Evolutionary conservation across 2,888 invertebrate species (phyloP).

Genomic region (Lordiphosa fenestrarum): DNA sequence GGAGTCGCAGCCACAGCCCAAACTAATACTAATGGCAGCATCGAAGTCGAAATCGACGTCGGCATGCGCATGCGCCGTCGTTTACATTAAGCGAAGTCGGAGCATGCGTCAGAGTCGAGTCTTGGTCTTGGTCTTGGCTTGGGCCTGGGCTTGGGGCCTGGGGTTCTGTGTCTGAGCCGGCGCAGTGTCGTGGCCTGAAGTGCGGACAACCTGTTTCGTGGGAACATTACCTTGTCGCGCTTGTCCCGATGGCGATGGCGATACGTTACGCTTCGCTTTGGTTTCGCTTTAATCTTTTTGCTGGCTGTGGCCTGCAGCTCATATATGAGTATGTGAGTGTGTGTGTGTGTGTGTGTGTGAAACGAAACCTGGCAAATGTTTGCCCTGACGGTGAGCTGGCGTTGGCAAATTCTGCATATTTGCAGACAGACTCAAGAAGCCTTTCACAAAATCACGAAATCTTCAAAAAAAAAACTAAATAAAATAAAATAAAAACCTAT

Average conservation of each 20-base stretch:
- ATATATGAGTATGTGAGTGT: constrained; percentile 27
- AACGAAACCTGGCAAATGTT: constrained; percentile 60
- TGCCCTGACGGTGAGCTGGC: constrained; percentile 37
- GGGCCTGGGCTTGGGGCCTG: constrained; percentile 14
- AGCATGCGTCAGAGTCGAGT: constrained; percentile 62
- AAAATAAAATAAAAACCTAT: constrained; percentile 9
- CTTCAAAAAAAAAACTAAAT: constrained; percentile 43
- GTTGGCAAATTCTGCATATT: constrained; percentile 68
- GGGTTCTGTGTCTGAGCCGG: constrained; percentile 26
- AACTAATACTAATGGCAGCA: constrained; percentile 49
- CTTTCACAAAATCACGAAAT: constrained; percentile 73
- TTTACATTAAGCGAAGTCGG: constrained; percentile 55
- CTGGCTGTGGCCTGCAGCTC: constrained; percentile 35
- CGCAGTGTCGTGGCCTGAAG: constrained; percentile 72
- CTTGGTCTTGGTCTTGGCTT: constrained; percentile 17
- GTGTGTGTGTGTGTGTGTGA: constrained; percentile 15
- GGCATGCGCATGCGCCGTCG: constrained; percentile 71
- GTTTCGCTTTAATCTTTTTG: constrained; percentile 69
- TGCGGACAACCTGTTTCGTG: constrained; percentile 80
- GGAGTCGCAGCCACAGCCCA: constrained; percentile 41
- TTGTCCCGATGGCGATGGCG: constrained; percentile 73
- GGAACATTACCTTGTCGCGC: constrained; percentile 80
- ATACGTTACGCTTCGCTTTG: constrained; percentile 73
- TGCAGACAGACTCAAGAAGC: constrained; percentile 61
- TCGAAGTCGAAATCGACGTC: constrained; percentile 35